Base-by-base conservation (phyloP, 2,888 invertebrate species). In the Helicoverpa assulta region DNA sequence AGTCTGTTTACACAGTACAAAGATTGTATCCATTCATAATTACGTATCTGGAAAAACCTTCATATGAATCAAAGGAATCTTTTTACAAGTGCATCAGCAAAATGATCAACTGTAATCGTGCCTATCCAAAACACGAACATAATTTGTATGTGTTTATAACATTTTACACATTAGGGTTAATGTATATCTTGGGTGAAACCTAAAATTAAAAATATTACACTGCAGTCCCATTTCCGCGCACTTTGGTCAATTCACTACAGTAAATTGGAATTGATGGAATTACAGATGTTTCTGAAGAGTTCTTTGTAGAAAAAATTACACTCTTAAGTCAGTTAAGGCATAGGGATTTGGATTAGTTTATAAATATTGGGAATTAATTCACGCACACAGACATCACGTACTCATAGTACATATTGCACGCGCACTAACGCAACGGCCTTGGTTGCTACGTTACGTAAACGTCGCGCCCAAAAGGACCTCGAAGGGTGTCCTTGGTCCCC, bases 391-490 rank as follows among this genome's bases (percentile, higher is more conserved):
- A 60, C 18, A 40, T 58, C 37, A 62, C 55, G 55, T 66, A 66
- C 18, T 50, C 37, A 53, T 56, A 69, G 67, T 70, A 83, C 74
- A 62, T 73, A 82, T 73, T 86, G 88, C 88, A 88, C 87, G 83
- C 82, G 84, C 79, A 80, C 78, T 70, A 82, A 82, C 84, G 82
- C 83, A 79, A 73, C 80, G 89, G 86, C 90, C 92, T 90, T 92
- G 90, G 89, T 88, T 78, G 83, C 88, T 71, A 73, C 66, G 85
- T 93, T 93, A 92, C 90, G 89, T 92, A 93, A 93, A 83, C 90
- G 92, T 90, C 91, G 88, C 92, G 90, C 85, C 91, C 90, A 76
- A 86, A 87, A 93, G 92, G 92, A 89, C 92, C 90, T 81, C 83
- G 79, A 82, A 82, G 83, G 84, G 68, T 78, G 89, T 88, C 90